These are phyloP conservation scores for Pollenia angustigena DNA, from an alignment of 2,888 invertebrate genomes.

Conservation along the genomic window DNA sequence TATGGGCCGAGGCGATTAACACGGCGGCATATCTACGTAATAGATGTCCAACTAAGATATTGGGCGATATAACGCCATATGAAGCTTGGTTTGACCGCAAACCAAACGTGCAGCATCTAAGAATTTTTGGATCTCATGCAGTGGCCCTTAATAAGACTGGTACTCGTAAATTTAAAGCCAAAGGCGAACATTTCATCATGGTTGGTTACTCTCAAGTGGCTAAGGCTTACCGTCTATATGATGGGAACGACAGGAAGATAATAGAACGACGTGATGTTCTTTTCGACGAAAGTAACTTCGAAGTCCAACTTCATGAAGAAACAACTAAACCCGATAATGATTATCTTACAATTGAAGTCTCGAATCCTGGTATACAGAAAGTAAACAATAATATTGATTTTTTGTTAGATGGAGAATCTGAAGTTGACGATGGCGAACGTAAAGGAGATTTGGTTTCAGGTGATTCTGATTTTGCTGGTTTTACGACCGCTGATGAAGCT, in stretches of 20 bases:
- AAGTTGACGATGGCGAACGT: not conserved
- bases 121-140: slow-evolving; percentile 57
- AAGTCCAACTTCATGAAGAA: not conserved
- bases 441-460: not conserved
- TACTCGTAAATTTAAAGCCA: slow-evolving; percentile 23
- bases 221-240: slow-evolving; percentile 59
- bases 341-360: not conserved
- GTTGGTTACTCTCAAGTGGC: slow-evolving; percentile 41
- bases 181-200: slow-evolving; percentile 46
- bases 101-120: slow-evolving; percentile 63
- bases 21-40: slow-evolving; percentile 72
- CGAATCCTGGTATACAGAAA: not conserved
- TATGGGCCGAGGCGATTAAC: slow-evolving; percentile 74
- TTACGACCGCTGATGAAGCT: slow-evolving; percentile 19
- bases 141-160: slow-evolving; percentile 66
- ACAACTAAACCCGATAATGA: slow-evolving; percentile 9
- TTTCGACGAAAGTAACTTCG: slow-evolving; percentile 20
- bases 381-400: not conserved
- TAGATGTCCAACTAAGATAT: slow-evolving; percentile 62
- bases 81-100: slow-evolving; percentile 71
- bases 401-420: not conserved
- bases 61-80: slow-evolving; percentile 65
- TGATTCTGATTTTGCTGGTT: slow-evolving; percentile 26
- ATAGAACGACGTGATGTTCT: slow-evolving; percentile 37
- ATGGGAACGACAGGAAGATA: slow-evolving; percentile 14